A percentile compares a stretch with the other conserved stretches of the same genome.
Evolutionary conservation across 2,888 invertebrate species (phyloP).

Genomic region (Entomobrya proxima): DNA sequence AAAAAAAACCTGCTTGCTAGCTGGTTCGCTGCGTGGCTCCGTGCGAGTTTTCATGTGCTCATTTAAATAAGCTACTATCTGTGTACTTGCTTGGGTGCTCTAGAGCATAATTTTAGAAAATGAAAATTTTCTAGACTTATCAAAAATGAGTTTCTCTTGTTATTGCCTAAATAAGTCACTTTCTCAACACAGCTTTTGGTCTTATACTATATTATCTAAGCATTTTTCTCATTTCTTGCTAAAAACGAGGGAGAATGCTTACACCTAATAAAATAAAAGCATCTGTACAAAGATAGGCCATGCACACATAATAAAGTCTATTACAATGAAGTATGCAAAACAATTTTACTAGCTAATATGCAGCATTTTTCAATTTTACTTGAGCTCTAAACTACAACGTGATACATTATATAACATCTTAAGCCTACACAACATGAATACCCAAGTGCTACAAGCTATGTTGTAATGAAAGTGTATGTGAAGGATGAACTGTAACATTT

Average conservation of each 20-base stretch:
- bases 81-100: slow-evolving; percentile 30
- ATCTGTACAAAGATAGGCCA: too few relatives aligned
- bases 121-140: slow-evolving; percentile 61
- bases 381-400: background rate
- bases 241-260: background rate
- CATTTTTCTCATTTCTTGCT: background rate
- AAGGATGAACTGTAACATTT: too few relatives aligned
- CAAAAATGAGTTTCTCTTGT: slow-evolving; percentile 61
- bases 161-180: slow-evolving; percentile 52
- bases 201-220: background rate
- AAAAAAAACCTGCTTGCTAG: background rate
- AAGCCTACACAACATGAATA: background rate
- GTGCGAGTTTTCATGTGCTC: background rate
- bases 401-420: too few relatives aligned
- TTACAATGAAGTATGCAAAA: background rate
- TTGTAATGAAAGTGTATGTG: background rate
- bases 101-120: slow-evolving; percentile 62
- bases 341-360: slow-evolving; percentile 24
- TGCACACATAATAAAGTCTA: background rate
- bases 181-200: background rate
- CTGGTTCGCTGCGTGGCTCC: background rate
- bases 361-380: slow-evolving; percentile 30
- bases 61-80: background rate
- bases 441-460: background rate
- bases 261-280: too few relatives aligned